phyloP scores from a whole-genome alignment of 2,113 vertebrate species.

The Xyrauchen texanus region DNA sequence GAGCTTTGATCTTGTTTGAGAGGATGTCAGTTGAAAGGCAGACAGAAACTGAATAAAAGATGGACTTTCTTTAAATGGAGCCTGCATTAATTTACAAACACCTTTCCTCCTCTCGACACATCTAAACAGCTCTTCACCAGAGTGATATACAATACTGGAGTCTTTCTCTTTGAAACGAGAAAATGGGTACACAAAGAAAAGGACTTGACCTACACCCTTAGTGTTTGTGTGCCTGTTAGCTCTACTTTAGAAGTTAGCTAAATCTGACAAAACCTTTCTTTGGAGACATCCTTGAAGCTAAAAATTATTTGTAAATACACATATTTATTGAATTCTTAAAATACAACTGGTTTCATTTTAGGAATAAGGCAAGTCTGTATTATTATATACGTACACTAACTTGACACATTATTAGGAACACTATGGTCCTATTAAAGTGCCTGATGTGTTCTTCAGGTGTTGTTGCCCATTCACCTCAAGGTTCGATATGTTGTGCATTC shows the following conservation, averaged over 20 bases:
- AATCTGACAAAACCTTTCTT: neutral
- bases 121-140: neutral
- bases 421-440: no score
- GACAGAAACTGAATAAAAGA: slow-evolving; percentile 53
- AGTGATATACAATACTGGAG: neutral
- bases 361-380: no score
- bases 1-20: slow-evolving; percentile 49
- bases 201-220: neutral
- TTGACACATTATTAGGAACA: no score
- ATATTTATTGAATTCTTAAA: no score
- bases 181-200: neutral
- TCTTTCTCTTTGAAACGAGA: neutral
- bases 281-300: neutral
- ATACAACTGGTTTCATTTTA: no score
- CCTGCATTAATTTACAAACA: slow-evolving; percentile 17
- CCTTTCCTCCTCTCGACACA: neutral
- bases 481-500: no score
- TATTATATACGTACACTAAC: no score
- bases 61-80: slow-evolving; percentile 33
- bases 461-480: no score
- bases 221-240: neutral
- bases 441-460: no score
- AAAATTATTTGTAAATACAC: no score
- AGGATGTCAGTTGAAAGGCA: slow-evolving; percentile 32
- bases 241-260: neutral